Evolutionary conservation across 2,888 invertebrate species (phyloP).

Genomic region (Caenorhabditis imperialis): DNA sequence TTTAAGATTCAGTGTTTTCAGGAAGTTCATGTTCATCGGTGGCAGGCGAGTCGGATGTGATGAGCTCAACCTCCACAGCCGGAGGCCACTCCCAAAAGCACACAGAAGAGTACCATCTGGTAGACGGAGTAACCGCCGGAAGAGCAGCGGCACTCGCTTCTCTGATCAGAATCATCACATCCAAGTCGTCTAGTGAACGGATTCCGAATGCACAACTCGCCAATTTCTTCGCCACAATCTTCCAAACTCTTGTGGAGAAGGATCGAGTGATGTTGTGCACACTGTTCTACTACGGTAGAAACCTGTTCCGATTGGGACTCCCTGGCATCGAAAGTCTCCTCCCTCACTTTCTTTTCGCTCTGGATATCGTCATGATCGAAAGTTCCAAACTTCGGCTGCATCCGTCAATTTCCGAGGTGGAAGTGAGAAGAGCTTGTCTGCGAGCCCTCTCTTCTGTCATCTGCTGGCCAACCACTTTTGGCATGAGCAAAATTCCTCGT

Average conservation of each 20-base stretch:
- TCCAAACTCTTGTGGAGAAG: constrained; percentile 82
- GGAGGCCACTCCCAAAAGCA: constrained; percentile 34
- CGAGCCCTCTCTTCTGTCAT: constrained; percentile 91
- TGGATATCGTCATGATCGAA: constrained; percentile 92
- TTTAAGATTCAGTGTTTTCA: too few relatives aligned
- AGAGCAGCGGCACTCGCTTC: constrained; percentile 80
- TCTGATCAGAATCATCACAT: constrained; percentile 93
- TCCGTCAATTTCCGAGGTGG: constrained; percentile 78
- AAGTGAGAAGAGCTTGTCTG: constrained; percentile 90
- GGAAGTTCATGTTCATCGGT: constrained; percentile 56
- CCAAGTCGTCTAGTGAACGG: constrained; percentile 93
- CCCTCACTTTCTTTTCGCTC: constrained; percentile 89
- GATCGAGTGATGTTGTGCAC: constrained; percentile 76
- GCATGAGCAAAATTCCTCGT: constrained; percentile 76
- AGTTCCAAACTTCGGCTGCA: constrained; percentile 76
- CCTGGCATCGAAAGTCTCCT: constrained; percentile 88
- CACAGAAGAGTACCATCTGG: constrained; percentile 26
- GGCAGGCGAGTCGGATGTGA: constrained; percentile 54
- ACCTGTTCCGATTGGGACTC: constrained; percentile 91
- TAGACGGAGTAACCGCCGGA: constrained; percentile 62
- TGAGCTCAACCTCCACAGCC: constrained; percentile 40
- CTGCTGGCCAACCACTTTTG: constrained; percentile 93
- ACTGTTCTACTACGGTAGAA: constrained; percentile 79
- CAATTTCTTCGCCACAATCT: constrained; percentile 91
- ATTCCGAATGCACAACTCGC: constrained; percentile 92